A percentile compares a stretch with the other conserved stretches of the same genome.
Evolutionary conservation across 2,888 invertebrate genomes (phyloP).

Genomic region (Mythimna pallens): DNA sequence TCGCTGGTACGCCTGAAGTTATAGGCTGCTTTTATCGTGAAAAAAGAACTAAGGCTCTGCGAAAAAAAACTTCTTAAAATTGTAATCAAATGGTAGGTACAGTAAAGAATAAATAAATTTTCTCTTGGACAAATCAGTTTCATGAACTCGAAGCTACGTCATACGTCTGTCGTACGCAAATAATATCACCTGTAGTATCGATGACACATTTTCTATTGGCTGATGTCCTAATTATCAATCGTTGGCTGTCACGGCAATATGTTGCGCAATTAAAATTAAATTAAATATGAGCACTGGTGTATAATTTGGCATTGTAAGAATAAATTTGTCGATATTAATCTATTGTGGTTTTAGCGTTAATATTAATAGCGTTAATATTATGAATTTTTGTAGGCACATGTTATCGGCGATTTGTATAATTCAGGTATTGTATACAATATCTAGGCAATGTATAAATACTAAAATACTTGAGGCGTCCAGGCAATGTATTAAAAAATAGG

Average conservation of each 20-base stretch:
- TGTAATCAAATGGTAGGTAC: too few relatives aligned
- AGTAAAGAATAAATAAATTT: too few relatives aligned
- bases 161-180: conserved; percentile 21
- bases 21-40: too few relatives aligned
- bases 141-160: not conserved
- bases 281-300: conserved; percentile 18
- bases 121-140: not conserved
- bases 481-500: too few relatives aligned
- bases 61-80: too few relatives aligned
- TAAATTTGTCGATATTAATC: conserved; percentile 6
- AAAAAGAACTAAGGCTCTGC: too few relatives aligned
- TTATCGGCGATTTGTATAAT: too few relatives aligned
- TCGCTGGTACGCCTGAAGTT: too few relatives aligned
- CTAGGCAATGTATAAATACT: too few relatives aligned
- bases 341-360: not conserved
- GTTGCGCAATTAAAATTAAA: conserved; percentile 46
- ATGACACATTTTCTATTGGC: conserved; percentile 56
- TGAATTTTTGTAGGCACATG: too few relatives aligned
- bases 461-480: too few relatives aligned
- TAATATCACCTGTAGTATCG: conserved; percentile 22
- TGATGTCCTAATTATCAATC: conserved; percentile 48
- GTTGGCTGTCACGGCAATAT: conserved; percentile 28
- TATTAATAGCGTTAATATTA: not conserved
- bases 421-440: too few relatives aligned
- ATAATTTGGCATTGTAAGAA: conserved; percentile 15